Conservation (phyloP, 1,140 invertebrate genomes). For the Eubasilissa regina region DNA sequence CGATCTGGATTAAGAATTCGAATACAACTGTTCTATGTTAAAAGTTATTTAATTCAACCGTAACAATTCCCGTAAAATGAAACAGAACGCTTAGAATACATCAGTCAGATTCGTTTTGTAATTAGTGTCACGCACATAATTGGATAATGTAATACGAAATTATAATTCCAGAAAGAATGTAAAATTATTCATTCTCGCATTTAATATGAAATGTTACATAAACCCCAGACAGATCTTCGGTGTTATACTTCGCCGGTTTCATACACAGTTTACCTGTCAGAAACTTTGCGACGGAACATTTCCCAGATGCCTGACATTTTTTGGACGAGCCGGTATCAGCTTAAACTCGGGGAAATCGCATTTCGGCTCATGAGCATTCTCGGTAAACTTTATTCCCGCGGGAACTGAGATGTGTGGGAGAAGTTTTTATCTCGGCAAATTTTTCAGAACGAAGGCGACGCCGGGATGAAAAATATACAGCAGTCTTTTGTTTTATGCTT, state of each 20-base stretch:
- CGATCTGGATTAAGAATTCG: too few relatives aligned
- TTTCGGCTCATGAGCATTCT: conserved; percentile 16
- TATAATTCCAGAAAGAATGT: too few relatives aligned
- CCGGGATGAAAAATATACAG: conserved; percentile 22
- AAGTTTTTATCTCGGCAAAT: conserved; percentile 29
- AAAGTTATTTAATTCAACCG: too few relatives aligned
- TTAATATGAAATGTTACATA: too few relatives aligned
- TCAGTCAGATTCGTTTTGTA: too few relatives aligned
- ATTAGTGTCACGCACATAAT: too few relatives aligned
- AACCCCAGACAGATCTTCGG: not conserved
- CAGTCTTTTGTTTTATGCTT: conserved; percentile 21
- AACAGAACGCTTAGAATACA: too few relatives aligned
- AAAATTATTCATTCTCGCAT: too few relatives aligned
- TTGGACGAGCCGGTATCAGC: not conserved
- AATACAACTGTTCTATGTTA: too few relatives aligned
- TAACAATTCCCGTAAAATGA: too few relatives aligned
- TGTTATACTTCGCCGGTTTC: not conserved
- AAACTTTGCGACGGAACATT: not conserved
- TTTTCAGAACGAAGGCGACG: conserved; percentile 13
- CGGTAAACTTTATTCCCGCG: conserved; percentile 3
- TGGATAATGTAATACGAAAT: too few relatives aligned
- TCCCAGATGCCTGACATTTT: not conserved
- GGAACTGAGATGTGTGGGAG: not conserved
- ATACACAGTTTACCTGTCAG: not conserved
- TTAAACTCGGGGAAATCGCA: conserved; percentile 26